Evolutionary conservation across 2,888 invertebrate species (phyloP), one percentile per base, ranked within the genome.

Genomic region (Philopedon plagiatum): DNA sequence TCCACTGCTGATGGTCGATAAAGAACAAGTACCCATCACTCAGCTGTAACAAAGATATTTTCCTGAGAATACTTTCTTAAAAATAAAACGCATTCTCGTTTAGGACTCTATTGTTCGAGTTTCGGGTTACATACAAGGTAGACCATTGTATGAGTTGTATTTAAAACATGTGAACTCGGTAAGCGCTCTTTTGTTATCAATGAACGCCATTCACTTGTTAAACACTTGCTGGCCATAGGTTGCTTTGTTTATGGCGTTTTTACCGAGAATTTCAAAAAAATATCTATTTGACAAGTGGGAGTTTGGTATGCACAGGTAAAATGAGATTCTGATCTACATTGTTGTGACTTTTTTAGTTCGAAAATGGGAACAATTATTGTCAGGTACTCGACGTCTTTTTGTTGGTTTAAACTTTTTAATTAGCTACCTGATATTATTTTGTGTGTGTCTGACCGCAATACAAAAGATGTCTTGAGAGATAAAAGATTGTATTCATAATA

Each of bases 121-220:
- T 80, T 83, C 81, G 80, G 81, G 82, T 83, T 83, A 82, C 82
- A 77, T 75, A 77, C 80, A 83, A 83, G 82, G 82, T 79, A 66
- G 80, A 76, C 80, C 81, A 81, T 80, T 81, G 75, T 67, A 60
- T 21, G 71, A 69, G 71, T 71, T 75, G 79, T 79, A 80, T 81
- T 81, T 79, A 81, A 81, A 81, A 80, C 78, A 81, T 79, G 80
- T 80, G 80, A 80, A 80, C 79, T 76, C 74, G 76, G 76, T 75
- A 77, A 75, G 76, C 76, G 76, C 64, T 78, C 77, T 80, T 81
- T 81, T 82, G 81, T 82, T 79, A 81, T 81, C 81, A 80, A 81
- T 81, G 80, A 79, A 78, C 78, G 77, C 80, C 80, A 81, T 81
- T 81, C 81, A 81, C 79, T 81, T 80, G 80, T 79, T 80, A 81